Evolutionary conservation across 2,888 invertebrate genomes (phyloP), one percentile per base, ranked within the genome.

Genomic region (Phyllotreta striolata): DNA sequence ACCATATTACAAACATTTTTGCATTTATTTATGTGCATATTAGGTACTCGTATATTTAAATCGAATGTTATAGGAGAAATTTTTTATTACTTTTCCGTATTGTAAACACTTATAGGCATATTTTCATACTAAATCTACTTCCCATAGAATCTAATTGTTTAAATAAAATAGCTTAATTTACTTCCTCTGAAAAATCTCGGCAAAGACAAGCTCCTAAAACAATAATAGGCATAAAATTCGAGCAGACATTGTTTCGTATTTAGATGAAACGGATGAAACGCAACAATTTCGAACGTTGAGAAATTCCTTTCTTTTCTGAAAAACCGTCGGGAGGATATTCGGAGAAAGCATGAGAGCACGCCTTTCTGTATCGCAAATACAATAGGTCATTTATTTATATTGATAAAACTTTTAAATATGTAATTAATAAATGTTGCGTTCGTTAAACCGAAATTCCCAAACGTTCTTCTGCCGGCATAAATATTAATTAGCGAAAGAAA

Each of bases 331-430:
- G 41, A 55, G 41, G n/a, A n/a, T n/a, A 41, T 55, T 41, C 14
- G 41, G 55, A 55, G 55, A 55, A 55, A 55, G 55, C 35, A n/a
- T 55, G 55, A n/a, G 55, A 55, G 55, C 7, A 14, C 9, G 34
- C 55, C 34, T 55, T 55, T 41, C 43, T 43, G 37, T 34, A 35
- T 43, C 2, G 24, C 24, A 13, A 14, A 13, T 5, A 54, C 14
- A 14, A 40, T 39, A 52, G 12, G 8, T 5, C 10, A 4, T n/a
- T 51, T 35, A 51, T 51, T 51, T 34, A 37, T 51, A 44, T 44
- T 44, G 44, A 44, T 44, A 44, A 44, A n/a, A n/a, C 41, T 41
- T 41, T 10, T 41, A n/a, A 41, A 41, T 41, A 41, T n/a, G 9
- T 41, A 41, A 41, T 41, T 41, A 41, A 41, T 41, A 41, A n/a